phyloP scores from a whole-genome alignment of 1,140 invertebrate species.

The Thaumatotibia leucotreta region DNA sequence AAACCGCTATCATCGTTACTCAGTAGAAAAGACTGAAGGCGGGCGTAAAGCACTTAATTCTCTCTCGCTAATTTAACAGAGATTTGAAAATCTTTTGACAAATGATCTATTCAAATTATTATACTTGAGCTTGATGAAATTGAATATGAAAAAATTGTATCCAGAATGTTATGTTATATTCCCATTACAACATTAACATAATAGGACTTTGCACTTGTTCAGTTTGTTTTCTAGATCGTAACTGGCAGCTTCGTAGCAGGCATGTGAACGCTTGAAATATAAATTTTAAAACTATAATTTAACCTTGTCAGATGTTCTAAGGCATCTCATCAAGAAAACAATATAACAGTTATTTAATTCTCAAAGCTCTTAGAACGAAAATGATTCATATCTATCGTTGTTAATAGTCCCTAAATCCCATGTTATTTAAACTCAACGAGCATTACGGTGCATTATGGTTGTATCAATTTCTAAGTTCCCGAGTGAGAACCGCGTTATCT shows the following conservation, averaged over 20 bases:
- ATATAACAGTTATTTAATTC: background rate
- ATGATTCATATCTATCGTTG: background rate
- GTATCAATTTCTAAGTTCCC: slow-evolving; percentile 24
- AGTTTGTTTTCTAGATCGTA: no score
- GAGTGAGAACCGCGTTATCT: slow-evolving; percentile 18
- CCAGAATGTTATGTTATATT: no score
- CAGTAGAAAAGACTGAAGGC: background rate
- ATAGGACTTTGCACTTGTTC: no score
- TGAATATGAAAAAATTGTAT: no score
- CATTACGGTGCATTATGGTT: slow-evolving; percentile 10
- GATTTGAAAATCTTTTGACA: background rate
- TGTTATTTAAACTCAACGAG: background rate
- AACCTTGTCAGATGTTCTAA: background rate
- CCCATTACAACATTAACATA: no score
- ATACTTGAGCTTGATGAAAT: no score
- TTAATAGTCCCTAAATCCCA: background rate
- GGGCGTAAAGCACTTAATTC: background rate
- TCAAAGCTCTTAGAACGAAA: background rate
- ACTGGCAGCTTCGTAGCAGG: no score
- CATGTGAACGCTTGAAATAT: no score
- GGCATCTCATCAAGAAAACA: no score
- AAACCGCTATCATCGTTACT: slow-evolving; percentile 9
- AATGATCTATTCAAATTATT: background rate
- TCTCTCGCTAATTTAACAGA: background rate
- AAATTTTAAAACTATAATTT: no score